A percentile compares a stretch with the other conserved stretches of the same genome.
Evolutionary conservation across 2,888 invertebrate species (phyloP).

Genomic region (Tupiocoris notatus): DNA sequence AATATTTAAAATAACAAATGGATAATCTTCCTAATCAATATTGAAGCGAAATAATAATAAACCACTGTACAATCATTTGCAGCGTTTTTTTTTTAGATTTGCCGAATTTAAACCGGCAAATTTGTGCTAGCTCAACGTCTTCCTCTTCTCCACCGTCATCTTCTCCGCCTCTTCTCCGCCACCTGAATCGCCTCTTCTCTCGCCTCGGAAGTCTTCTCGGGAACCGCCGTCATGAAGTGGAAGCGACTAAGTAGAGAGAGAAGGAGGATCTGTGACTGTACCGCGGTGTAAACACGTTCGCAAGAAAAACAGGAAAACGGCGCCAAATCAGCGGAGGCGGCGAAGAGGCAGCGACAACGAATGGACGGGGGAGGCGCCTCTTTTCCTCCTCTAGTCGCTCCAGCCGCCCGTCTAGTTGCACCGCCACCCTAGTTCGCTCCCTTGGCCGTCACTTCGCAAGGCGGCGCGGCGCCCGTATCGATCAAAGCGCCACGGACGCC

Average conservation of each 20-base stretch:
- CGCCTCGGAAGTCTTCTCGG: too few species aligned
- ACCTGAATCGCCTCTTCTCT: too few species aligned
- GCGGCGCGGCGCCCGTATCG: neutral
- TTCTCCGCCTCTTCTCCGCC: too few species aligned
- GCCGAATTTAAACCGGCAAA: too few species aligned
- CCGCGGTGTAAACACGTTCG: neutral
- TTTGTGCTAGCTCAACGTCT: too few species aligned
- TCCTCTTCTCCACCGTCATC: too few species aligned
- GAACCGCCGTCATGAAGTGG: neutral
- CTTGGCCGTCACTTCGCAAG: neutral
- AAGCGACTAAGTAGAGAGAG: neutral
- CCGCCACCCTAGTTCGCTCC: neutral
- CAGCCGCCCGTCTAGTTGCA: neutral
- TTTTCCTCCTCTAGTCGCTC: neutral
- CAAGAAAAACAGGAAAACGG: neutral
- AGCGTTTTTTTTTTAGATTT: too few species aligned
- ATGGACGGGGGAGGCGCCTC: neutral
- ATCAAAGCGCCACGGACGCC: neutral
- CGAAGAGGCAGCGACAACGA: neutral
- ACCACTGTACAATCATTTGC: too few species aligned
- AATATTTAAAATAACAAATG: too few species aligned
- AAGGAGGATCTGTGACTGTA: neutral
- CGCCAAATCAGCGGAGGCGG: neutral
- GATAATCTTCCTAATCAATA: too few species aligned
- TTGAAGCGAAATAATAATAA: too few species aligned